Evolutionary conservation across 2,113 vertebrate species (phyloP), one percentile per base, ranked within the genome.

Genomic region (Numida meleagris): DNA sequence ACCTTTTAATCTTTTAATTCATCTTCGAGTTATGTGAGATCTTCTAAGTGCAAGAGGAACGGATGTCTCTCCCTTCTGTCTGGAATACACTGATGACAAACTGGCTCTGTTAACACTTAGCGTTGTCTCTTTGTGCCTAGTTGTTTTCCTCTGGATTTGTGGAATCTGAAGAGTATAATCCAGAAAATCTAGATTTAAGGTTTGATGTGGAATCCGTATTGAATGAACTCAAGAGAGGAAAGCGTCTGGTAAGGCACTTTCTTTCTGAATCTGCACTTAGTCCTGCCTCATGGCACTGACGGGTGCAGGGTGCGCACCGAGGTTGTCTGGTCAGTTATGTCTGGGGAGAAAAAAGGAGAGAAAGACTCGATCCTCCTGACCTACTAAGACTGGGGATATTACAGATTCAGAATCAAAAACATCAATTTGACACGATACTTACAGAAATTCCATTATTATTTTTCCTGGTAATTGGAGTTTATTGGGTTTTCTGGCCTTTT

Each of bases 131-230:
- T 74, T 79, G 57, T 91, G 45, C 96, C 23, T 53, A 98, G 98
- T 94, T 98, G n/a, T 98, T 96, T 96, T 98, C 98, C 86, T 97
- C 98, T 19, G 98, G 92, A 85, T 97, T 98, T 91, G 97, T 98
- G 83, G 98, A 98, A 95, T 96, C 92, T 89, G 97, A 97, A 57
- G 94, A 92, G 38, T 67, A 90, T 29, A 95, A 96, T 29, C 27
- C 93, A 53, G 13, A 25, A 19, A 97, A 95, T 45, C 14, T 46
- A 33, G 89, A 89, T 65, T 72, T 96, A 88, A 97, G 94, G 58
- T 98, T 98, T 94, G 97, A 97, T 82, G 97, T 98, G 91, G 43
- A 93, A 42, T 97, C 97, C 19, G 98, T 98, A 45, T 61, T 96
- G 65, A 97, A 95, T 72, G 98, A 98, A 94, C 95, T 98, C 77